Percentiles rank a stretch among this genome's conserved stretches.
These are phyloP conservation scores for Enoplosus armatus DNA, from an alignment of 2,797 vertebrate species.

Conservation along the genomic window DNA sequence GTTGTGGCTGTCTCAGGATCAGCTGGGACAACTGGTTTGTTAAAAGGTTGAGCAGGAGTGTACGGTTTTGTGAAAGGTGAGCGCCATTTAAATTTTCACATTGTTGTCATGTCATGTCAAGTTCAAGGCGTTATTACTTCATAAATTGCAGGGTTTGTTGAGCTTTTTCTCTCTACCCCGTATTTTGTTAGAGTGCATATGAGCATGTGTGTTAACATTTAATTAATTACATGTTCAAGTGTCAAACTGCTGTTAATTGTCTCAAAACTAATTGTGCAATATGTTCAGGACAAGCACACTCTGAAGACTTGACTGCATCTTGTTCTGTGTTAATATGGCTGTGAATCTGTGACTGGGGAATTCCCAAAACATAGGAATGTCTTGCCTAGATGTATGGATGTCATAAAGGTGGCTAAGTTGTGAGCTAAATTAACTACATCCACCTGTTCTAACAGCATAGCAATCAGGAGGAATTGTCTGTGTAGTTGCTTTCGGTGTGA, in stretches of 20 bases:
- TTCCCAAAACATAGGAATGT: background rate
- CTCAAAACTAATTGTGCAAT: slow-evolving; percentile 43
- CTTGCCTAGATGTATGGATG: background rate
- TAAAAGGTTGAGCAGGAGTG: background rate
- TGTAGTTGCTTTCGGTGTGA: background rate
- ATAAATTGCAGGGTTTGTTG: slow-evolving; percentile 37
- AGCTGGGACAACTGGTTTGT: slow-evolving; percentile 24
- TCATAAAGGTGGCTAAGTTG: background rate
- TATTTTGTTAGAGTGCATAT: too few species aligned
- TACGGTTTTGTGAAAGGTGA: background rate
- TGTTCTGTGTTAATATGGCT: slow-evolving; percentile 15
- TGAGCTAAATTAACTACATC: background rate
- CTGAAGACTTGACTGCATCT: slow-evolving; percentile 18
- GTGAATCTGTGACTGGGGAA: slow-evolving; percentile 2
- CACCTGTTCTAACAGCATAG: background rate
- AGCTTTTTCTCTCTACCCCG: slow-evolving; percentile 16
- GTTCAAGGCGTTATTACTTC: slow-evolving; percentile 33
- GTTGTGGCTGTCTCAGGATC: background rate
- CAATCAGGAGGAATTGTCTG: background rate
- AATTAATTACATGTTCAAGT: slow-evolving; percentile 44
- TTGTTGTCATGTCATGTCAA: too few species aligned
- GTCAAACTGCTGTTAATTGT: slow-evolving; percentile 48
- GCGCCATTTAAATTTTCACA: too few species aligned
- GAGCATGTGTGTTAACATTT: slow-evolving; percentile 35
- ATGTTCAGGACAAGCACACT: slow-evolving; percentile 30